Conservation (phyloP, 2,113 vertebrate species). For the Aspiorhynchus laticeps region DNA sequence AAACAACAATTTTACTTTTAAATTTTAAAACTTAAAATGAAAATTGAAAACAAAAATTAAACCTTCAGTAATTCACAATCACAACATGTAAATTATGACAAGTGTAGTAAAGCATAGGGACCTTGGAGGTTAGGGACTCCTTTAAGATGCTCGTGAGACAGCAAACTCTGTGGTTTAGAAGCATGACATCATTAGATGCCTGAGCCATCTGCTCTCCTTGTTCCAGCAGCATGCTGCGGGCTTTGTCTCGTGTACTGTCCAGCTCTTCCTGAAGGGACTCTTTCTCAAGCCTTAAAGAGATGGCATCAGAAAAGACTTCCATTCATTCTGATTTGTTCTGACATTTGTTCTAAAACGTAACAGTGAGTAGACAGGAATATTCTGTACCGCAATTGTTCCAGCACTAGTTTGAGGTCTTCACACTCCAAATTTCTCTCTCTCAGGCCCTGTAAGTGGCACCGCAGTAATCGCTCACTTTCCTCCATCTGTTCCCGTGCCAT, state of each 20-base stretch:
- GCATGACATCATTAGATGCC: constrained; percentile 64
- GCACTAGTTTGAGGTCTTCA: constrained; percentile 79
- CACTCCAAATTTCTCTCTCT: constrained; percentile 81
- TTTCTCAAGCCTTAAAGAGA: constrained; percentile 53
- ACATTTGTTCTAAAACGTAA: background rate
- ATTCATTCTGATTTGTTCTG: background rate
- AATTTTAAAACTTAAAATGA: too few species aligned
- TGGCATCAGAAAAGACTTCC: background rate
- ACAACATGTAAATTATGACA: background rate
- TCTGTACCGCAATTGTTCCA: constrained; percentile 78
- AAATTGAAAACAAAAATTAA: too few species aligned
- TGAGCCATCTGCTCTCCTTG: constrained; percentile 68
- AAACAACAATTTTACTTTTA: too few species aligned
- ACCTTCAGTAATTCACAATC: background rate
- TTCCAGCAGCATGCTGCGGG: constrained; percentile 59
- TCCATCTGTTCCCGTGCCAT: constrained; percentile 79
- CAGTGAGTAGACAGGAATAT: background rate
- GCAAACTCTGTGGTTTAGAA: constrained; percentile 71
- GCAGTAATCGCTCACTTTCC: constrained; percentile 80
- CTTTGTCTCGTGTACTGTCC: constrained; percentile 55
- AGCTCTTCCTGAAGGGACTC: constrained; percentile 67
- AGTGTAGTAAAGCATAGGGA: constrained; percentile 40
- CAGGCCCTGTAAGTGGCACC: constrained; percentile 73
- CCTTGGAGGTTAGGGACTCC: constrained; percentile 60
- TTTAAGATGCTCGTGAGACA: constrained; percentile 63